Evolutionary conservation across 2,888 invertebrate species (phyloP), one percentile per base, ranked within the genome.

Genomic region (Acanthosepion pharaonis): DNA sequence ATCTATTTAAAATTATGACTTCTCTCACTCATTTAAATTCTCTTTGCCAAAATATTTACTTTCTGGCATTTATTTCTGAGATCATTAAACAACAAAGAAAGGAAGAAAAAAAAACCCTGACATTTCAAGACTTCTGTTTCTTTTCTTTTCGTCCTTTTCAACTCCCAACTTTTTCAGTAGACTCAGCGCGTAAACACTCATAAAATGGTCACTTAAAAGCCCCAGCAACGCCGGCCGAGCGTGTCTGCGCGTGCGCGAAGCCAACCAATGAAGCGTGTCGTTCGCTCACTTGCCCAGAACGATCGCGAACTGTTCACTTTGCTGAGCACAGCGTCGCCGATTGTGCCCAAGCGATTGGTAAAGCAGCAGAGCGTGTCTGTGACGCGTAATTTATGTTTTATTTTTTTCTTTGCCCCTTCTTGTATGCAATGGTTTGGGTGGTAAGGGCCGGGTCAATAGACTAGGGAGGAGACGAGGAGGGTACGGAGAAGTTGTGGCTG

Each of bases 151-250:
- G 23, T 15, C 78, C 78, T 33, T 18, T 5, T 15, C 78, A 78
- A 4, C 33, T 33, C 78, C n/a, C 78, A n/a, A n/a, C 33, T 78
- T 78, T 23, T 23, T 59, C 23, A 78, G 33, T 11, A 78, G 23
- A 78, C 78, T n/a, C n/a, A 33, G 78, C 33, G 78, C 15, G n/a
- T 78, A 78, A 78, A 78, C 78, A 33, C 78, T 78, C 78, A n/a
- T 78, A 78, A 78, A 78, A 78, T 78, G 78, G 78, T 78, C 78
- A 78, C n/a, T 78, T 78, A 78, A 78, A 78, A 78, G 18, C 78
- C 78, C n/a, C n/a, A 33, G 78, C n/a, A 78, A 78, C 78, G n/a
- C n/a, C 78, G n/a, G 78, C 33, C 78, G 78, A 78, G 78, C 78
- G 33, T 78, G 78, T 78, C 78, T n/a, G 78, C 78, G n/a, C 78